A percentile compares a stretch with the other conserved stretches of the same genome.
Conservation (phyloP, 2,888 invertebrate genomes). For the Drosophila paramelanica region DNA sequence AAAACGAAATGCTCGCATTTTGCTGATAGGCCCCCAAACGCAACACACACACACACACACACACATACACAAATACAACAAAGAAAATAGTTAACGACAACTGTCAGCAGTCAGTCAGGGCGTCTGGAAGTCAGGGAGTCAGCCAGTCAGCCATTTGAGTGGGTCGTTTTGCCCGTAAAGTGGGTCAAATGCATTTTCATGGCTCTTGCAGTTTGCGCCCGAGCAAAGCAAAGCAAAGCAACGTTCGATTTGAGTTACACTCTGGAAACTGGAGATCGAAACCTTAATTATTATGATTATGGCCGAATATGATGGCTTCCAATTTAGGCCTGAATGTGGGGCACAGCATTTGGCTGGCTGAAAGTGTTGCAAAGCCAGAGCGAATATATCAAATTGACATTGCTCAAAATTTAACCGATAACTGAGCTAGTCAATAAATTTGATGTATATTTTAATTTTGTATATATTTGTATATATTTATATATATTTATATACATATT, state of each 20-base stretch:
- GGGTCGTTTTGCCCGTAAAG: constrained; percentile 43
- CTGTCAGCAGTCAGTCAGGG: constrained; percentile 43
- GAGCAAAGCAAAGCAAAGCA: constrained; percentile 3
- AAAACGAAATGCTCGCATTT: constrained; percentile 15
- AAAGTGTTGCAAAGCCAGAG: background rate
- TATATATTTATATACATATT: no score
- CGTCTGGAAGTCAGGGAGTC: constrained; percentile 28
- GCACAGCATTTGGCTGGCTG: constrained; percentile 1
- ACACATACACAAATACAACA: background rate
- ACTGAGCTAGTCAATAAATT: no score
- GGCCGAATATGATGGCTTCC: constrained; percentile 19
- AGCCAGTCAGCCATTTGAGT: constrained; percentile 58
- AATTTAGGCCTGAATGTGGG: constrained; percentile 19
- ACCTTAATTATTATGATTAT: constrained; percentile 37
- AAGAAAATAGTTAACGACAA: constrained; percentile 19
- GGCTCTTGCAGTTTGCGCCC: constrained; percentile 30
- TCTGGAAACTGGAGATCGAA: constrained; percentile 33
- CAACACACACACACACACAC: background rate
- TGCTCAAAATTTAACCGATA: no score
- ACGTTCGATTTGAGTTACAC: constrained; percentile 20
- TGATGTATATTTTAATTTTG: no score
- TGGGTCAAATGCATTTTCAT: constrained; percentile 72
- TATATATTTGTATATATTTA: no score
- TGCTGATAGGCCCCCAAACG: constrained; percentile 23
- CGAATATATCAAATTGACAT: background rate